Evolutionary conservation across 2,888 invertebrate species (phyloP).

Genomic region (Hydropsyche betteni): DNA sequence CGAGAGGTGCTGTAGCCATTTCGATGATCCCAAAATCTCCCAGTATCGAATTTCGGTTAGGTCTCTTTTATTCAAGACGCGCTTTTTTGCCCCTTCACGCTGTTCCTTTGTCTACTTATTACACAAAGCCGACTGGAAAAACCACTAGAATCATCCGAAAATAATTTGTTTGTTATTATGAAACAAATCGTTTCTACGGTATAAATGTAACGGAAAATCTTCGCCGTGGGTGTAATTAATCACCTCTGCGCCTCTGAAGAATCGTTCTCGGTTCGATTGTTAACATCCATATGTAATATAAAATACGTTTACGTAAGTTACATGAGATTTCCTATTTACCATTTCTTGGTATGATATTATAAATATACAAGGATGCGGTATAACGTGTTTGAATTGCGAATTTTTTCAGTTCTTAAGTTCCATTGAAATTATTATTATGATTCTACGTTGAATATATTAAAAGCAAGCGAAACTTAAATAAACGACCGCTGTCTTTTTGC

Average conservation of each 20-base stretch:
- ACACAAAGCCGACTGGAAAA: slow-evolving; percentile 26
- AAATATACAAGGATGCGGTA: not conserved
- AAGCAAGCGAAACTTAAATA: too few species aligned
- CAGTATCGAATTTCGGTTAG: not conserved
- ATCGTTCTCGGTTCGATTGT: slow-evolving; percentile 1
- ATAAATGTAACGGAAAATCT: slow-evolving; percentile 32
- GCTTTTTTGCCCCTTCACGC: slow-evolving; percentile 2
- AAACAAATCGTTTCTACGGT: slow-evolving; percentile 21
- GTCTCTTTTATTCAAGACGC: not conserved
- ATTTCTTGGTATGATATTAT: not conserved
- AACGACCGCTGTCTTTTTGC: too few species aligned
- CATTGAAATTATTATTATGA: too few species aligned
- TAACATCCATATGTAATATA: not conserved
- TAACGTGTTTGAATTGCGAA: too few species aligned
- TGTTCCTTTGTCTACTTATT: slow-evolving; percentile 21
- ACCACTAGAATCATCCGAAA: slow-evolving; percentile 12
- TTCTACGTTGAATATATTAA: too few species aligned
- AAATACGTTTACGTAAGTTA: not conserved
- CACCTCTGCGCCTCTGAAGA: slow-evolving; percentile 4
- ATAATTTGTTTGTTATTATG: slow-evolving; percentile 34
- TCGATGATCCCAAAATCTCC: slow-evolving; percentile 2
- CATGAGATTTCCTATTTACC: not conserved
- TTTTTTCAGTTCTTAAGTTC: too few species aligned
- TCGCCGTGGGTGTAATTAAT: slow-evolving; percentile 27
- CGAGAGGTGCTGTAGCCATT: not conserved